Base-by-base conservation (phyloP, 1,140 invertebrate genomes). In the Cotesia chilonis region DNA sequence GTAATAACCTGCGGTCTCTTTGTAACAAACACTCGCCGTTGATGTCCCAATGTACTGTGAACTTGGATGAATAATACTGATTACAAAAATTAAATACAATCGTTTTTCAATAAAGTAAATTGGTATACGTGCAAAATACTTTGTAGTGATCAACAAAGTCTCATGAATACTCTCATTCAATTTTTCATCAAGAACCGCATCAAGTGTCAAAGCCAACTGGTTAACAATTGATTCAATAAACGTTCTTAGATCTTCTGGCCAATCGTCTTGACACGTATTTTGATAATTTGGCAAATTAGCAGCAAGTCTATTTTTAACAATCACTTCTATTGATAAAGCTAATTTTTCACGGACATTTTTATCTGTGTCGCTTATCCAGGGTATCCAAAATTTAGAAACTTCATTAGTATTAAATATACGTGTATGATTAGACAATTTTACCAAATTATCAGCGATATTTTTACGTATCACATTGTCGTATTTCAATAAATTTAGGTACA, bases 51-150 rank as follows among this genome's bases (percentile, higher is more conserved):
- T 67, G 14, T 74, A 75, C 12, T 79, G 87, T 5, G 91, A 91
- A 38, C 88, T 89, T 1, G 89, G 88, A 78, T 91, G 87, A 79
- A 93, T 88, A 73, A 93, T 81, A 3, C 83, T 83, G 6, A 85
- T 77, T 9, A 87, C 70, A 75, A 86, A 85, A 74, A 86, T 77
- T 37, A 77, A 80, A 2, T 83, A 72, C 68, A 83, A 75, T 68
- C 78, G 72, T 64, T 74, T 78, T 68, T 86, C 83, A 12, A 81
- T 88, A 66, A 91, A 90, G 80, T 90, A 90, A 12, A 92, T 84
- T 3, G 90, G 87, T 66, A 92, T 83, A 78, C 91, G 92, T 51
- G 89, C 88, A 71, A 91, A 87, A 73, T 88, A 83, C 79, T 83
- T 88, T 6, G 91, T 88, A 37, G 88, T 87, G 36, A 83, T 73